phyloP scores from a whole-genome alignment of 2,797 vertebrate species.

The Pantherophis vulpinus region DNA sequence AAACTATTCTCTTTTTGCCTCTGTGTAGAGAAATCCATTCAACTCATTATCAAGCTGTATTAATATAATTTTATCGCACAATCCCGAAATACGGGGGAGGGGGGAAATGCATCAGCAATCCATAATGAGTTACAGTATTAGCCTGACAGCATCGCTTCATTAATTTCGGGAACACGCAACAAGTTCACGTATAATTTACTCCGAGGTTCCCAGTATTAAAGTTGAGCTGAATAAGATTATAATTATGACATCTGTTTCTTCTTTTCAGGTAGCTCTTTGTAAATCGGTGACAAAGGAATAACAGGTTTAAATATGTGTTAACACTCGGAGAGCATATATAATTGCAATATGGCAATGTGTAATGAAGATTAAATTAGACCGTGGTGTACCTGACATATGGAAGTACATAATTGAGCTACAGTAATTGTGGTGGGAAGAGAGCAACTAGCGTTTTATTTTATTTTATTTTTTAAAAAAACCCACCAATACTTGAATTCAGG shows the following conservation, averaged over 20 bases:
- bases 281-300: constrained; percentile 79
- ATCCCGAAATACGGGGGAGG: constrained; percentile 84
- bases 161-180: constrained; percentile 82
- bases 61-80: constrained; percentile 99
- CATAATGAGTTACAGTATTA: constrained; percentile 87
- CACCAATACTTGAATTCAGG: constrained; percentile 16
- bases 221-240: constrained; percentile 78
- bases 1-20: constrained; percentile 77
- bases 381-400: constrained; percentile 74
- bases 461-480: neutral
- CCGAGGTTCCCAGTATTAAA: constrained; percentile 66
- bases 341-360: constrained; percentile 82
- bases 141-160: constrained; percentile 79
- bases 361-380: constrained; percentile 82
- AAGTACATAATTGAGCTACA: constrained; percentile 64
- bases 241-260: constrained; percentile 81
- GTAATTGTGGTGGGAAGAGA: constrained; percentile 53
- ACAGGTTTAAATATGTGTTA: constrained; percentile 82
- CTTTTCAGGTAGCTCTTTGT: constrained; percentile 78
- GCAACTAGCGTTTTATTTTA: neutral
- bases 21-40: constrained; percentile 89
- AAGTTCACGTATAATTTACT: constrained; percentile 80
- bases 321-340: constrained; percentile 78
- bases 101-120: constrained; percentile 75
- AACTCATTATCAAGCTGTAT: constrained; percentile 98